Percentiles rank a stretch among this genome's conserved stretches.
These are phyloP conservation scores for Tympanoctomys barrerae DNA, from an alignment of 2,797 vertebrate species.

Conservation along the genomic window DNA sequence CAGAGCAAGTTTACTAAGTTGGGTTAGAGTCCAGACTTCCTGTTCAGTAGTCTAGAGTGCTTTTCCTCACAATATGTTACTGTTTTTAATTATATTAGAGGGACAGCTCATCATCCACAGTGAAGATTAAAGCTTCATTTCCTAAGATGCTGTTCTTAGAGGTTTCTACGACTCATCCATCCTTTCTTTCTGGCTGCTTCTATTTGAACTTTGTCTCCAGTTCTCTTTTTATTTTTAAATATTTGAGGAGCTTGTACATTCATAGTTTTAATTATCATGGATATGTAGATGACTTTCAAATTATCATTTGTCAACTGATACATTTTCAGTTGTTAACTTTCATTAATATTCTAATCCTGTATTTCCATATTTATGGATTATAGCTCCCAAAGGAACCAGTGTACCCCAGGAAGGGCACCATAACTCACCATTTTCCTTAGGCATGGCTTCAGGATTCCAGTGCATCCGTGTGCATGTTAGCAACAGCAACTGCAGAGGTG, in stretches of 20 bases:
- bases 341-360: not conserved
- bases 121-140: not conserved
- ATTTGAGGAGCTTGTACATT: not conserved
- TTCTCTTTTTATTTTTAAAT: constrained; percentile 42
- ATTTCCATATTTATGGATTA: not conserved
- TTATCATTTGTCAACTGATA: no score
- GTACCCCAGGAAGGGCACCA: not conserved
- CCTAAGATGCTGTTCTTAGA: not conserved
- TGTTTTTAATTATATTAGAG: constrained; percentile 6
- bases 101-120: not conserved
- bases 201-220: not conserved
- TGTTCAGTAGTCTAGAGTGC: not conserved
- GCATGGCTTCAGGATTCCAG: constrained; percentile 10
- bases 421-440: not conserved
- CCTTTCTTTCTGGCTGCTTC: not conserved
- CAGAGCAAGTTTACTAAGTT: constrained; percentile 25
- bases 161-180: not conserved
- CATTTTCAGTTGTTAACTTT: not conserved
- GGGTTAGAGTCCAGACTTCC: constrained; percentile 44
- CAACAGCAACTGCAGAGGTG: not conserved
- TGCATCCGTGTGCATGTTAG: not conserved
- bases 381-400: not conserved
- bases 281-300: constrained; percentile 27
- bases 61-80: not conserved
- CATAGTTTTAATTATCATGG: not conserved